Evolutionary conservation across 2,113 vertebrate genomes (phyloP).

Genomic region (Pygoscelis adeliae): DNA sequence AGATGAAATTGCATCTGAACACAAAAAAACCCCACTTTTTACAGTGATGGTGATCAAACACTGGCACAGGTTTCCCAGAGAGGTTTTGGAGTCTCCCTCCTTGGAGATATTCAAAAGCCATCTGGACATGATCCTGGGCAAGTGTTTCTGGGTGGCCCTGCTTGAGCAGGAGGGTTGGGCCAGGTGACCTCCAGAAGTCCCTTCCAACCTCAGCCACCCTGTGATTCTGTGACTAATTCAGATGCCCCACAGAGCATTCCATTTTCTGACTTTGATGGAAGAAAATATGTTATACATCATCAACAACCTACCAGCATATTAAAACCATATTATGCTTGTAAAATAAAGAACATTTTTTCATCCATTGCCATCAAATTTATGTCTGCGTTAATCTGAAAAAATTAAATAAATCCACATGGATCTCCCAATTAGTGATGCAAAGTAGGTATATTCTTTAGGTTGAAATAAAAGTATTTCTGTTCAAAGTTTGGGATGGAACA

Average conservation of each 20-base stretch:
- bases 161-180: neutral
- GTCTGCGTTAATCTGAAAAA: neutral
- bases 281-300: neutral
- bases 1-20: neutral
- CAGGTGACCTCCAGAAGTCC: neutral
- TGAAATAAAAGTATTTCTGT: neutral
- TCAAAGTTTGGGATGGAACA: neutral
- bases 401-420: neutral
- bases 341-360: constrained; percentile 9
- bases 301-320: neutral
- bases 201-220: neutral
- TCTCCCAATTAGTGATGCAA: neutral
- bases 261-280: neutral
- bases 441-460: neutral
- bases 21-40: neutral
- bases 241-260: neutral
- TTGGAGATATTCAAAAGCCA: neutral
- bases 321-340: constrained; percentile 27
- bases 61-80: neutral
- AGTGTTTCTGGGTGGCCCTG: neutral
- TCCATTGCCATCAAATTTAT: neutral
- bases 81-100: neutral
- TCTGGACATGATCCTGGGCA: neutral
- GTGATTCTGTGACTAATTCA: neutral
- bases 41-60: neutral